Percentiles rank a stretch among this genome's conserved stretches.
Evolutionary conservation across 2,113 vertebrate genomes (phyloP).

Genomic region (Pantherophis guttatus): DNA sequence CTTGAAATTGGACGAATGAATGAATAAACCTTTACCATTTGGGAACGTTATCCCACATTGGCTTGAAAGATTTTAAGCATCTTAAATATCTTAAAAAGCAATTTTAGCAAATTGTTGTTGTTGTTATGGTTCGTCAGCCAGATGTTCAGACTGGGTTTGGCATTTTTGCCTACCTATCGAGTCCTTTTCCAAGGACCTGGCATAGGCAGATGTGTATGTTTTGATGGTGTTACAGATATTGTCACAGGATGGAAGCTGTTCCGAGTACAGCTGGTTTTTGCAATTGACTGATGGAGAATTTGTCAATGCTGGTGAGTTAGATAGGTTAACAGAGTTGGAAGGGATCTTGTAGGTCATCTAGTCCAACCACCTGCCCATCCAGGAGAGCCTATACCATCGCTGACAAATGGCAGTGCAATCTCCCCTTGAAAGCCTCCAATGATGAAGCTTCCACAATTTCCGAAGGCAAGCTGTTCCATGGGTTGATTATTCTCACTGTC

Average conservation of each 20-base stretch:
- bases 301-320: background rate
- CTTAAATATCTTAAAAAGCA: too few species aligned
- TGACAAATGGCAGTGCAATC: too few species aligned
- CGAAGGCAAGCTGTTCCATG: too few species aligned
- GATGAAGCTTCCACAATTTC: too few species aligned
- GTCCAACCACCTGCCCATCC: too few species aligned
- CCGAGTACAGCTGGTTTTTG: background rate
- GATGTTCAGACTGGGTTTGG: background rate
- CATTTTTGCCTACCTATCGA: background rate
- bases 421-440: too few species aligned
- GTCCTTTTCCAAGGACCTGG: background rate
- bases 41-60: background rate
- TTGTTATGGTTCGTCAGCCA: background rate
- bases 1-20: background rate
- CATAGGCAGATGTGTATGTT: background rate
- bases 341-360: too few species aligned
- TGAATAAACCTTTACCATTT: background rate
- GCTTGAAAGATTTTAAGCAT: background rate
- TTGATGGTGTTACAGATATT: background rate
- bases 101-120: background rate
- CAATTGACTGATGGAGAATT: background rate
- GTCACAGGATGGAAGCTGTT: background rate
- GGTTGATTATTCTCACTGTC: too few species aligned
- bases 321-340: too few species aligned
- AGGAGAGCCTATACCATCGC: too few species aligned